These are phyloP conservation scores for Drosophila sp. DNA, from an alignment of 1,140 invertebrate species.

Conservation along the genomic window DNA sequence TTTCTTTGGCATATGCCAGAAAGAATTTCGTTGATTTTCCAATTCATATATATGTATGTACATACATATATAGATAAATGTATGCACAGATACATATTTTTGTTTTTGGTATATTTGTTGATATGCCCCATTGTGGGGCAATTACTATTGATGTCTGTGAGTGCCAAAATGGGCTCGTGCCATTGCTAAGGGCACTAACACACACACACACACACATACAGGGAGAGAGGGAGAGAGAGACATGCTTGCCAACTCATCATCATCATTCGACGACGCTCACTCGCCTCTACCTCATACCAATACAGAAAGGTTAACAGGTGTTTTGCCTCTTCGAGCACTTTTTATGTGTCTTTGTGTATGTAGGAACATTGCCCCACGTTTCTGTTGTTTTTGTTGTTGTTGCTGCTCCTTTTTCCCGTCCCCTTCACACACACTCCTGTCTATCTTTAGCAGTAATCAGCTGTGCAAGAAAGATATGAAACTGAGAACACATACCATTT, in stretches of 20 bases:
- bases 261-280: background rate
- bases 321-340: conserved; percentile 64
- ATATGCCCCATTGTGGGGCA: conserved; percentile 18
- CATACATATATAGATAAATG: conserved; percentile 12
- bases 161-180: conserved; percentile 35
- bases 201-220: conserved; percentile 23
- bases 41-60: conserved; percentile 4
- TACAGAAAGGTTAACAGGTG: conserved; percentile 64
- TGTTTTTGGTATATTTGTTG: conserved; percentile 4
- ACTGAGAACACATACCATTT: conserved; percentile 31
- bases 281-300: conserved; percentile 12
- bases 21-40: conserved; percentile 19
- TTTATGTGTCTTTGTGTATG: conserved; percentile 19
- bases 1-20: conserved; percentile 23
- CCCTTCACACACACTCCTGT: background rate
- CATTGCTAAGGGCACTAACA: conserved; percentile 31
- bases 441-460: background rate
- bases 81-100: background rate
- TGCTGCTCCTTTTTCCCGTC: background rate
- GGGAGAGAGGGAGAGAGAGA: conserved; percentile 8
- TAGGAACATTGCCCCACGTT: conserved; percentile 22
- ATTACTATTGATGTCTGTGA: conserved; percentile 15
- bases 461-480: conserved; percentile 11
- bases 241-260: conserved; percentile 39
- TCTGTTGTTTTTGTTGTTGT: background rate